Evolutionary conservation across 2,888 invertebrate species (phyloP), one percentile per base, ranked within the genome.

Genomic region (Leptopilina drosophilae): DNA sequence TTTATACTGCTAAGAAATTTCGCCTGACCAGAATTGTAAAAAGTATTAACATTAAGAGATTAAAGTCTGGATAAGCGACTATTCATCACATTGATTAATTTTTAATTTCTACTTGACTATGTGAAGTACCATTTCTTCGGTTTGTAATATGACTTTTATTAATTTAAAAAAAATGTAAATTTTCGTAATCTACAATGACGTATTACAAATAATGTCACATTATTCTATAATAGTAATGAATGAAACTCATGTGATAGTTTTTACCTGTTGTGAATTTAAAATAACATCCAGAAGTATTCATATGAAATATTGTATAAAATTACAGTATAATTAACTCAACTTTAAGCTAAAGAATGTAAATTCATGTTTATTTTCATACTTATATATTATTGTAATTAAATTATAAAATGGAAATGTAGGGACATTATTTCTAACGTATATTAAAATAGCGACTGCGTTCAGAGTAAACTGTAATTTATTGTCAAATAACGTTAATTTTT

Each of bases 231-330:
- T 56, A 40, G 33, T 26, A 56, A n/a, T 14, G 33, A 56, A 40
- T n/a, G 56, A 5, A 53, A 26, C 53, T 26, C 14, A 53, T 20
- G 56, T 73, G 73, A 73, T 73, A 73, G 56, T 73, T 40, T 53
- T 73, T 73, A 53, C 73, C 56, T 56, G 56, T 40, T 73, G 49
- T 49, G 56, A 73, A 53, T 69, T 33, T 69, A n/a, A 53, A 46
- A 73, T 33, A 26, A 53, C 12, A 49, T 49, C 69, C 53, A 14
- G n/a, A 73, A 73, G 33, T 56, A 73, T 49, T 11, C 40, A 56
- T 73, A 73, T 26, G n/a, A 8, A 11, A 49, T 49, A 49, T 49
- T 49, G 49, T 49, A 49, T 49, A 49, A 49, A 49, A 12, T 49
- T 49, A 49, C 49, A 49, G 12, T 49, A 11, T 49, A 49, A 49